Evolutionary conservation across 2,888 invertebrate species (phyloP).

Genomic region (Ctena decussata): DNA sequence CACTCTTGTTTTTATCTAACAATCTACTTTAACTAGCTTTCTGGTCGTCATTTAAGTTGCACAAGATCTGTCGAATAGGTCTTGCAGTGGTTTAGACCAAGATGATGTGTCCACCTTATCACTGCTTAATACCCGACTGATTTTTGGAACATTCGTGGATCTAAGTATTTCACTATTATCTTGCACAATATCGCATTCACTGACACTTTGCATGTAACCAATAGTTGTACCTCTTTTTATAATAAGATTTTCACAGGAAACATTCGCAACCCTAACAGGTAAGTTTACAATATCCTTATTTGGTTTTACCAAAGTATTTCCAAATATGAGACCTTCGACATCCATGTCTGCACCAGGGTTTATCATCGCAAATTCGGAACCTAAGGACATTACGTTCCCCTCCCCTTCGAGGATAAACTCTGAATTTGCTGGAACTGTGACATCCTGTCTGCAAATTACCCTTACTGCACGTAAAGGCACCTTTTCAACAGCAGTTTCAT

Average conservation of each 20-base stretch:
- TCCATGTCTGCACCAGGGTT: neutral
- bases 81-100: slow-evolving; percentile 12
- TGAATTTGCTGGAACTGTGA: neutral
- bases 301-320: neutral
- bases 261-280: slow-evolving; percentile 9
- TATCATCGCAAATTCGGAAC: neutral
- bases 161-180: neutral
- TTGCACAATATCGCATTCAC: neutral
- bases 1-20: slow-evolving; percentile 10
- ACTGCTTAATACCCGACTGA: neutral
- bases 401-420: neutral
- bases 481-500: neutral
- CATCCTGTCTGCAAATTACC: neutral
- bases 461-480: neutral
- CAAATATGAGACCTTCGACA: neutral
- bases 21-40: neutral
- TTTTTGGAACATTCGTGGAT: neutral
- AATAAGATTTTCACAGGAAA: neutral
- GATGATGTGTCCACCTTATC: neutral
- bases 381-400: neutral
- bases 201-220: slow-evolving; percentile 8
- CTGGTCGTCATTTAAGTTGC: neutral
- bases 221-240: neutral
- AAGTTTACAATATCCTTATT: neutral
- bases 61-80: neutral